Evolutionary conservation across 2,797 vertebrate species (phyloP).

Genomic region (Xyrichtys novacula): DNA sequence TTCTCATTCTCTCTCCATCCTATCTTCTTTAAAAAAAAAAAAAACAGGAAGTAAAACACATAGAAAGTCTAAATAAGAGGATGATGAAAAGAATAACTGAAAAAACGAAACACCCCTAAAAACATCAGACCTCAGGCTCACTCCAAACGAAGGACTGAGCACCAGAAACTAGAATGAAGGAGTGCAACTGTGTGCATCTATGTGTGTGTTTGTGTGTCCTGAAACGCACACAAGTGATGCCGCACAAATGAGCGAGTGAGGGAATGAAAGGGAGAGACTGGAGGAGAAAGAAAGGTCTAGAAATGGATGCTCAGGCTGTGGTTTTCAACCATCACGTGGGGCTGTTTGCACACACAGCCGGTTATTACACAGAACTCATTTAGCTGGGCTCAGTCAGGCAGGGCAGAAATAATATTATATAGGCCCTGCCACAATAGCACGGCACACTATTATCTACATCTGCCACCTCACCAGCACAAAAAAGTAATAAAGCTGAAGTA

Average conservation of each 20-base stretch:
- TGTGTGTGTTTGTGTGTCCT: slow-evolving; percentile 3
- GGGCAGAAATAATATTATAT: slow-evolving; percentile 77
- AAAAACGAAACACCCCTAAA: slow-evolving; percentile 76
- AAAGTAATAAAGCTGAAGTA: slow-evolving; percentile 45
- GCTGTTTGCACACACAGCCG: slow-evolving; percentile 79
- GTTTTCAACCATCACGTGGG: slow-evolving; percentile 61
- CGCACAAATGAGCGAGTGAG: slow-evolving; percentile 67
- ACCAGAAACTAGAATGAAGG: slow-evolving; percentile 59
- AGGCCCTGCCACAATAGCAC: slow-evolving; percentile 64
- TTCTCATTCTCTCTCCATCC: slow-evolving; percentile 58
- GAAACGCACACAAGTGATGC: slow-evolving; percentile 42
- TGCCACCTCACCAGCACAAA: slow-evolving; percentile 41
- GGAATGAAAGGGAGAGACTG: slow-evolving; percentile 69
- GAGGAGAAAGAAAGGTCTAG: slow-evolving; percentile 74
- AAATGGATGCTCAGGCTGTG: slow-evolving; percentile 75
- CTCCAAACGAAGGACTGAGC: slow-evolving; percentile 55
- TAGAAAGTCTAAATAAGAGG: slow-evolving; percentile 74
- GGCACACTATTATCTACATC: slow-evolving; percentile 62
- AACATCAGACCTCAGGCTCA: slow-evolving; percentile 72
- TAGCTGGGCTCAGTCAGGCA: slow-evolving; percentile 84
- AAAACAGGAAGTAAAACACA: slow-evolving; percentile 75
- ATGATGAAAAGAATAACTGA: slow-evolving; percentile 76
- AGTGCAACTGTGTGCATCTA: slow-evolving; percentile 36
- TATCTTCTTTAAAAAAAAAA: slow-evolving; percentile 61
- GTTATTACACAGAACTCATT: slow-evolving; percentile 83